Base-by-base conservation (phyloP, 2,888 invertebrate species). In the Volucella inflata region DNA sequence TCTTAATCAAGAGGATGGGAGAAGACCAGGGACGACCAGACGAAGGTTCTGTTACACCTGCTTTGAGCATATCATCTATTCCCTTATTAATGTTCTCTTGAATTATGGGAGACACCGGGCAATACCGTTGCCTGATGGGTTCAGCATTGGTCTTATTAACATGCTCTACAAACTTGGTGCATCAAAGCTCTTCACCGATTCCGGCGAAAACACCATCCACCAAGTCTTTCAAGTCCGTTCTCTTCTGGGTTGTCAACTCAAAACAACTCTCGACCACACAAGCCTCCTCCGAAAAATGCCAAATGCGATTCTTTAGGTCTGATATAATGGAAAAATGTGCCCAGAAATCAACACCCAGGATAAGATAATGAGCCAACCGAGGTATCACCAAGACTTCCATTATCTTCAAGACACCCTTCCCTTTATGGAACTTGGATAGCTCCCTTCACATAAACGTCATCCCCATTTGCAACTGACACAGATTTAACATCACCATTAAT, bases 51-150 rank as follows among this genome's bases (percentile, higher is more conserved):
- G 75, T 51, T 88, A 87, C 9, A 88, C 59, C 8, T 62, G n/a
- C n/a, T n/a, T 65, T 1, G 88, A 88, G 0, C 88, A 89, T 0
- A 89, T 87, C n/a, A n/a, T n/a, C 84, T 1, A 89, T 60, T 21
- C 87, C 82, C 12, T 64, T 59, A 59, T 88, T 81, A 10, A 89
- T 87, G 3, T 87, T 59, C 46, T 78, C 76, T 51, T 88, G 88
- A 11, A 87, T 57, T 8, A 62, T 65, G 0, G 88, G 88, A 0
- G 89, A 89, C 0, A 89, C 88, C 0, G 88, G 88, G 60, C 88
- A 89, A 36, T 88, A 88, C 3, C 88, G 64, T 14, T 87, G 71
- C 9, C 82, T 78, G 9, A 87, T 80, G 4, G 87, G 79, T 3
- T 50, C 42, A 12, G 65, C 51, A 65, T 51, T 64, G 3, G 76